Base-by-base conservation (phyloP, 2,888 invertebrate species). In the Mythimna albipuncta region DNA sequence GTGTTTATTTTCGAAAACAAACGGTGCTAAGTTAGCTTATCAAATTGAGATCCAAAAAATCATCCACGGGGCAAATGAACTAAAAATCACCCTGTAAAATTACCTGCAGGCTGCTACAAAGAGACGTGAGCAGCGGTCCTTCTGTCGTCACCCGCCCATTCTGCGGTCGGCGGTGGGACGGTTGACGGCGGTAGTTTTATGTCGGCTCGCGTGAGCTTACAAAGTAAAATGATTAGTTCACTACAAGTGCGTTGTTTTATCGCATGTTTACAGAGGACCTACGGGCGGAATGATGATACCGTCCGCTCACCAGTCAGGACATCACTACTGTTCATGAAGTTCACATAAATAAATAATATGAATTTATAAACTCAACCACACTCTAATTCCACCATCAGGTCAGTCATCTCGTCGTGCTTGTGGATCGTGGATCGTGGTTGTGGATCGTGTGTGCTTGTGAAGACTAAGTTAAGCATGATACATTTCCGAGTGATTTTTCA, bases 151-250 rank as follows among this genome's bases (percentile, higher is more conserved):
- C 35, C n/a, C 26, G 26, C 59, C 44, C 2, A 41, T n/a, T 6
- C 5, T 11, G 38, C 52, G 19, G 21, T 38, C 38, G 7, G 0
- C 50, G 41, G 47, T 35, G 54, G 58, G 44, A 11, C 35, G 21
- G 9, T 32, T 19, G 21, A n/a, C 41, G 52, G 35, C 13, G 21
- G 50, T 64, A 55, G 47, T 58, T 50, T 26, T 63, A 74, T 67
- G 59, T 41, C 16, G 41, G 67, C 32, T 63, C n/a, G 32, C 35
- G 67, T 55, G 54, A 55, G 50, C 11, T 63, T 44, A 73, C 75
- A 75, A 75, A 73, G 71, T 81, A 72, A 81, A 79, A 73, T 72
- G 38, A 75, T 77, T 73, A 81, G 69, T 64, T 79, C 41, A 32
- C 67, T 16, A 62, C 63, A 69, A 62, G 66, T 57, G 57, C 52